phyloP scores from a whole-genome alignment of 2,797 vertebrate species.

The Eidolon dupreanum region DNA sequence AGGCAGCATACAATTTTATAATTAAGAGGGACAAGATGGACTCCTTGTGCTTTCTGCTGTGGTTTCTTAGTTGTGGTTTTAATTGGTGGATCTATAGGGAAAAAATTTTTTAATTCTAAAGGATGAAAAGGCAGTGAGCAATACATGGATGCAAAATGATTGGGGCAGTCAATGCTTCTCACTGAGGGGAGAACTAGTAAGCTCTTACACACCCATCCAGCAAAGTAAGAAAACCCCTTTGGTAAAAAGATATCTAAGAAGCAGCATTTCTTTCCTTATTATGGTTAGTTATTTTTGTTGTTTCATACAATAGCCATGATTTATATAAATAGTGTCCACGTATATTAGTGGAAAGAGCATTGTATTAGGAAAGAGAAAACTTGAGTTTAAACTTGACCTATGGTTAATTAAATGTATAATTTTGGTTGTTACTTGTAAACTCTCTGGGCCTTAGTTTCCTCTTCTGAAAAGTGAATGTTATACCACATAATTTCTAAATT shows the following conservation, averaged over 20 bases:
- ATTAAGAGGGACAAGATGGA: background rate
- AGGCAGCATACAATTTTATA: constrained; percentile 17
- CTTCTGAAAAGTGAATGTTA: background rate
- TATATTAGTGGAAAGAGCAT: background rate
- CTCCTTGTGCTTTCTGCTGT: background rate
- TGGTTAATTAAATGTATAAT: background rate
- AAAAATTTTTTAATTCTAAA: constrained; percentile 17
- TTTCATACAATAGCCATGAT: background rate
- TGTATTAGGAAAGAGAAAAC: background rate
- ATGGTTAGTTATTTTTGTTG: background rate
- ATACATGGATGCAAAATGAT: background rate
- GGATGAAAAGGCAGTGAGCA: background rate
- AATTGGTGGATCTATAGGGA: background rate
- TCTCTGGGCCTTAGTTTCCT: background rate
- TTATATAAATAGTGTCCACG: background rate
- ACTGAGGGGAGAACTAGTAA: background rate
- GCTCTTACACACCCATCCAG: background rate
- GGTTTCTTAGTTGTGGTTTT: background rate
- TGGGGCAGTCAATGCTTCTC: background rate
- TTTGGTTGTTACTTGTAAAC: background rate
- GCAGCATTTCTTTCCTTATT: background rate
- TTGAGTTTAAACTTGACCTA: background rate
- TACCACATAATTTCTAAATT: background rate
- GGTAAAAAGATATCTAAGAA: background rate
- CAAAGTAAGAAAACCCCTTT: background rate